Evolutionary conservation across 2,113 vertebrate species (phyloP).

Genomic region (Alces alces): DNA sequence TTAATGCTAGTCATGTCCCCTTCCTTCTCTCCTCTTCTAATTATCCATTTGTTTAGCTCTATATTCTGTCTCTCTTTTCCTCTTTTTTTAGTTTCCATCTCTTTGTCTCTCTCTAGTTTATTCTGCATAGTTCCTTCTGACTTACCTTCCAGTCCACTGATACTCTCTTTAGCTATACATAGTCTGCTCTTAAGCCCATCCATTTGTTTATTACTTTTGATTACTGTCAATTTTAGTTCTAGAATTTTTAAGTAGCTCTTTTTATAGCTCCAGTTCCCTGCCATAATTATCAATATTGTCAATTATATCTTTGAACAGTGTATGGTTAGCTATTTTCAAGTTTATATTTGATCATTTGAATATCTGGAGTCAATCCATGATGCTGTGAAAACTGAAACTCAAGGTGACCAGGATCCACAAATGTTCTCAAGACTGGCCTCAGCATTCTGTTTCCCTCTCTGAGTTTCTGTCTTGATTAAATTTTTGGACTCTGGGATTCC

Average conservation of each 20-base stretch:
- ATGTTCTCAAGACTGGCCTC: background rate
- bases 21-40: background rate
- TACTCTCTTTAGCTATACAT: background rate
- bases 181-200: background rate
- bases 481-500: background rate
- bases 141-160: background rate
- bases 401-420: background rate
- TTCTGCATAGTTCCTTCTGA: background rate
- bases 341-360: background rate
- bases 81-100: background rate
- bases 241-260: background rate
- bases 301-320: background rate
- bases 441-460: background rate
- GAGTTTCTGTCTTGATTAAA: conserved; percentile 16
- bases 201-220: background rate
- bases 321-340: background rate
- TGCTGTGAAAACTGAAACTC: background rate
- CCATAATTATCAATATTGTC: background rate
- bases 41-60: background rate
- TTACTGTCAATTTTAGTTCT: background rate
- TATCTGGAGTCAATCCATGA: background rate
- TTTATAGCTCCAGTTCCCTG: background rate
- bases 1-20: background rate
- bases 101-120: background rate
- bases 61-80: background rate